Base-by-base conservation (phyloP, 2,113 vertebrate species). In the Grallaria varia region DNA sequence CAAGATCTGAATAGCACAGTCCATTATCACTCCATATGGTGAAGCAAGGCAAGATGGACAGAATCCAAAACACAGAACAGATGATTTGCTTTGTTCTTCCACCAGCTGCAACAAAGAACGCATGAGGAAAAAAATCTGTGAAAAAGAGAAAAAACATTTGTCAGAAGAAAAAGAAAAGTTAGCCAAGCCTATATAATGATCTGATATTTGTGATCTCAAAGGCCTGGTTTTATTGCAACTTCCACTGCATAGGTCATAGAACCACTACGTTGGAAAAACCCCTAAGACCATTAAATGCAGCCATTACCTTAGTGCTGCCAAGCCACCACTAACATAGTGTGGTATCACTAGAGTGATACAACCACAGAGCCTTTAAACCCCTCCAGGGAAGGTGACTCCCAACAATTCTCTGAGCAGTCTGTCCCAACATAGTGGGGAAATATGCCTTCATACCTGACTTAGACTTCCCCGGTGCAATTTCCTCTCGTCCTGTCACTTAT, bases 1-100 rank as follows among this genome's bases (percentile, higher is more conserved):
- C 23, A 63, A 87, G 39, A 73, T 82, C 77, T 84, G 56, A 89
- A 78, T 63, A 84, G 42, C 4, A 2, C 35, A 71, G 83, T 59
- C 77, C 84, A 64, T 93, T 93, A 83, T 87, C 69, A 64, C 31
- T 89, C 87, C 84, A 87, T 94, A 82, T 85, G 84, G 73, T 25
- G 33, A 87, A 59, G 9, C 0, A 4, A 75, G 30, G 80, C 55
- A 86, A 75, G 49, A 89, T 87, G 80, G 87, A 92, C 2, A 1
- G 39, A 33, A 84, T 93, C 80, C 87, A 95, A 92, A 92, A 56
- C 62, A 74, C 27, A 62, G 44, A 84, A 33, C 25, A 71, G 50
- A 40, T 5, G 0, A 66, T 79, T 82, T 27, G 13, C 44, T 92
- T 93, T 97, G 58, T 90, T 93, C 52, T 90, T 94, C 45, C 5